Evolutionary conservation across 2,797 vertebrate genomes (phyloP), one percentile per base, ranked within the genome.

Genomic region (Caiman crocodilus): DNA sequence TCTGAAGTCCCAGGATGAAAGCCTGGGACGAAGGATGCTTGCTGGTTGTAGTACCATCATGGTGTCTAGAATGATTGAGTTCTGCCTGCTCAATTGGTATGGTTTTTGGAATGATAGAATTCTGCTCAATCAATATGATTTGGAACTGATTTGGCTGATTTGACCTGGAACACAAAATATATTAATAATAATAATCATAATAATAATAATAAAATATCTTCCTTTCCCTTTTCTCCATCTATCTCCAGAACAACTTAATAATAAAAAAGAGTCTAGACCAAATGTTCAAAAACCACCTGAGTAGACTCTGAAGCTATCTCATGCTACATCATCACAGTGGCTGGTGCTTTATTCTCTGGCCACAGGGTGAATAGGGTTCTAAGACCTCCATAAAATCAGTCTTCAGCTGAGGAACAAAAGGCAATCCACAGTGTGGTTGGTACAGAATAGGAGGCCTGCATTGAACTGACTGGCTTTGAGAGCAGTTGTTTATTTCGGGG

Each of bases 241-340:
- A 3, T 63, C 50, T 82, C 67, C 74, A 50, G 77, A 84, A 79
- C 73, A 85, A 91, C 71, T 82, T 92, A 94, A 89, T 50, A 60
- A 35, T 35, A 35, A 35, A 35, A 91, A 61, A 94, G 42, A 94
- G 84, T 93, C 88, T 93, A 92, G 88, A 90, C 89, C 60, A 14
- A 88, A 84, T 92, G 79, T 85, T 50, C 5, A 55, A 55, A 60
- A 71, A 30, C 80, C 85, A 78, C 76, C 93, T 88, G 67, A 73
- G 90, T 87, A 67, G 80, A 82, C 73, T 87, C n/a, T 76, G n/a
- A 94, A 6, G 81, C 32, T 81, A 26, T 26, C 63, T 79, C 25
- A 7, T 85, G 86, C 88, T 86, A 64, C 89, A n/a, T 84, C 86
- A 88, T 82, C 63, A 18, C 74, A 76, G 85, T 35, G 60, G 9